Conservation (phyloP, 2,888 invertebrate species). For the Trypoxylon attenuatum region DNA sequence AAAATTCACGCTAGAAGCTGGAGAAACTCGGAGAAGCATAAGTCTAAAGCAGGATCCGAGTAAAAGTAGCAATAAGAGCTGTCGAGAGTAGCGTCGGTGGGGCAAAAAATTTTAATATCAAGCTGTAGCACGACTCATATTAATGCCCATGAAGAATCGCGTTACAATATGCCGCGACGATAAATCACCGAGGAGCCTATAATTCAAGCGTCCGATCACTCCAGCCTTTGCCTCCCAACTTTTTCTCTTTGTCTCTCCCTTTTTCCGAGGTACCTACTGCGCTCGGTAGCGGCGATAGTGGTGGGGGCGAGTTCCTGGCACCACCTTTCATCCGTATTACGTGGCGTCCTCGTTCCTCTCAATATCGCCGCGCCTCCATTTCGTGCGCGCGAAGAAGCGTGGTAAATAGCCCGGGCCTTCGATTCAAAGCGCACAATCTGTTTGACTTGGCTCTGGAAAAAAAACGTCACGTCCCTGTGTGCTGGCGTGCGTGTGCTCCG, state of each 20-base stretch:
- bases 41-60: no score
- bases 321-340: constrained; percentile 4
- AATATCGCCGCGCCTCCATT: constrained; percentile 13
- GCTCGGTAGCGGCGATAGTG: no score
- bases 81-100: no score
- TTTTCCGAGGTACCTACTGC: background rate
- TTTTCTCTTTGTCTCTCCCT: background rate
- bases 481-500: background rate
- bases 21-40: no score
- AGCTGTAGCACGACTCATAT: background rate
- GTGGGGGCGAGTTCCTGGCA: no score
- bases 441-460: constrained; percentile 19
- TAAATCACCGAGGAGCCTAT: constrained; percentile 2
- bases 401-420: constrained; percentile 16
- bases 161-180: background rate
- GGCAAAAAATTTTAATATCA: background rate
- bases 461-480: background rate
- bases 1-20: no score
- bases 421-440: constrained; percentile 8
- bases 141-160: background rate
- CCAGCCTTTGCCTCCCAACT: background rate
- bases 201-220: background rate
- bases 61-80: no score
- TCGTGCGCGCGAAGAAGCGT: constrained; percentile 12
- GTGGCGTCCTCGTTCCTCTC: constrained; percentile 2